Percentiles rank a stretch among this genome's conserved stretches.
phyloP scores from a whole-genome alignment of 2,113 vertebrate genomes.

The Pampusana beccarii region DNA sequence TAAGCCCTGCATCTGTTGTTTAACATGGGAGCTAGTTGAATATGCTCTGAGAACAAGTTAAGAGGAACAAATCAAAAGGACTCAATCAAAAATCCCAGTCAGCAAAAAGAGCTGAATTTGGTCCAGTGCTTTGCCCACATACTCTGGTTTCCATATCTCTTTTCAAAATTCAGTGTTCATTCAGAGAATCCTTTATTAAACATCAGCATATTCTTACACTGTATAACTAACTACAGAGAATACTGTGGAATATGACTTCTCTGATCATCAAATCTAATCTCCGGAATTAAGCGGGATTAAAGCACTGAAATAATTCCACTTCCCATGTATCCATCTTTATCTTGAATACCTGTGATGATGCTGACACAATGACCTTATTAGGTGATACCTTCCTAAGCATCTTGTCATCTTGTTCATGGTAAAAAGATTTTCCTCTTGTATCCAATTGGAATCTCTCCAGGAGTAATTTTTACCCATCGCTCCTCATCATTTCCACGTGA shows the following conservation, averaged over 20 bases:
- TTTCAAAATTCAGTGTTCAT: neutral
- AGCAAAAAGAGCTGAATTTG: neutral
- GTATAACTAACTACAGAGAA: neutral
- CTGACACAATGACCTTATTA: neutral
- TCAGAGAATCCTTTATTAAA: neutral
- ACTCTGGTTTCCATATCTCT: neutral
- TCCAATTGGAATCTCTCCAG: too few species aligned
- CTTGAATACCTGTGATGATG: neutral
- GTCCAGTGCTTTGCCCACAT: neutral
- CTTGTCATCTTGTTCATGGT: neutral
- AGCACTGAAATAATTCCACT: neutral
- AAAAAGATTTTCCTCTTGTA: too few species aligned
- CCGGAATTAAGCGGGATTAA: neutral
- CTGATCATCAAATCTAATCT: neutral
- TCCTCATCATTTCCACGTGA: too few species aligned
- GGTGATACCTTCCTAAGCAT: neutral
- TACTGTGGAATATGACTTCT: neutral
- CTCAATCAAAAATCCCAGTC: neutral
- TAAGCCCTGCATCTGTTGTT: neutral
- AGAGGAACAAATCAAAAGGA: neutral
- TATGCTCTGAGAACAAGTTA: neutral
- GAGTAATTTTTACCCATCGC: too few species aligned
- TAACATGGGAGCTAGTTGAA: neutral
- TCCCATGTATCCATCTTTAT: neutral
- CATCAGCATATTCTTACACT: neutral